Base-by-base conservation (phyloP, 2,797 vertebrate genomes). In the Ctenosaura bakeri region DNA sequence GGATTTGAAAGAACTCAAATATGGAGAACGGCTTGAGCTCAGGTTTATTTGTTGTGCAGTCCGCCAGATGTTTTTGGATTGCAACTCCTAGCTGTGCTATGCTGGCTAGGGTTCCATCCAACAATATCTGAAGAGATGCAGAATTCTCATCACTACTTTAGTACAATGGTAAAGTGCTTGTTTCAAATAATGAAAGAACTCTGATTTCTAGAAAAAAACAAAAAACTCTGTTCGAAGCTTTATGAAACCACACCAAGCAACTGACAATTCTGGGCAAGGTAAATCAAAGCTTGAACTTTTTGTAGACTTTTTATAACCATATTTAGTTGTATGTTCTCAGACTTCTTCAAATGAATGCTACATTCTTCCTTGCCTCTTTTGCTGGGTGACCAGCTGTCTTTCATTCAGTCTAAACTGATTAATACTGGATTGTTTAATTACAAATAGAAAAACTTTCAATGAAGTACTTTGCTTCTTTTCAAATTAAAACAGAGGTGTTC, bases 401-500 rank as follows among this genome's bases (percentile, higher is more conserved):
- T 84, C 64, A 86, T 56, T 77, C 90, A 46, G 50, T 24, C 62
- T 38, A 85, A 52, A 85, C 24, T 62, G 18, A 56, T 88, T 84
- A 84, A 52, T 78, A 69, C 26, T 69, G 9, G 24, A 79, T 2
- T 20, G 16, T 35, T 78, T 46, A 14, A 76, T 77, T 52, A 64
- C n/a, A 64, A 83, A 77, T 24, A 24, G 78, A 83, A 50, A 59
- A 22, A 66, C 16, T 62, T 62, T 20, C 59, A 62, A 62, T 26
- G 22, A 71, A 78, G 29, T 16, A n/a, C 10, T 73, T 22, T 26
- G 77, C 46, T 86, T 89, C 42, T 35, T 76, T 82, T 42, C 35
- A 90, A 91, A 93, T 91, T 12, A 3, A 69, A 71, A 86, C 29
- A 7, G 71, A 64, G 24, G 29, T 14, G 20, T 77, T 77, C 24